Conservation (phyloP, 2,797 vertebrate genomes). For the Acestrorhynchus altus region DNA sequence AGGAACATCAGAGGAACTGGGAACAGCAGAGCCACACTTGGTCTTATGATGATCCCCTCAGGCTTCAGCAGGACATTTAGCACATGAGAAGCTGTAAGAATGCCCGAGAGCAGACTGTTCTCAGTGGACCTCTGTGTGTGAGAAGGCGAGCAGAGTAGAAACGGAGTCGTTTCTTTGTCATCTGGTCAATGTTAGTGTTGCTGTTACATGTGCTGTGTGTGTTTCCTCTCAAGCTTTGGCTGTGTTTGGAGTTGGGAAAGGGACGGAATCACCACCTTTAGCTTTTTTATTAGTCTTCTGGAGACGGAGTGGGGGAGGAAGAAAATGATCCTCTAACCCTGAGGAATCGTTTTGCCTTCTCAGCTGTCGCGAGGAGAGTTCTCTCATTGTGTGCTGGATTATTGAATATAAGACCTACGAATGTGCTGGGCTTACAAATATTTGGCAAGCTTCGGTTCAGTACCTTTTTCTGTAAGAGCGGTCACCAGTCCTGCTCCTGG, state of each 20-base stretch:
- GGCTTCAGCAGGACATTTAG: too few species aligned
- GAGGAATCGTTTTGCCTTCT: constrained; percentile 39
- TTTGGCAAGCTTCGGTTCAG: constrained; percentile 11
- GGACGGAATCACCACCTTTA: neutral
- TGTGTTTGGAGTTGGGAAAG: neutral
- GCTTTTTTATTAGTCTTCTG: neutral
- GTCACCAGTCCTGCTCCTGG: too few species aligned
- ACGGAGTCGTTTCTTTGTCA: too few species aligned
- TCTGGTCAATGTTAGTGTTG: neutral
- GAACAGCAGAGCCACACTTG: too few species aligned
- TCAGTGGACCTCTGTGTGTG: too few species aligned
- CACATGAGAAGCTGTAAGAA: too few species aligned
- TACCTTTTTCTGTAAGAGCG: neutral
- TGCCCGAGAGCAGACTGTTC: too few species aligned
- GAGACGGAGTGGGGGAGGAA: constrained; percentile 12
- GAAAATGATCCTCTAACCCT: constrained; percentile 52
- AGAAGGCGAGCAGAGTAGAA: too few species aligned
- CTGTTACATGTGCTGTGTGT: neutral
- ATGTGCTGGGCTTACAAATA: constrained; percentile 2
- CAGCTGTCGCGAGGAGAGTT: neutral
- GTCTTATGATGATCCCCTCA: too few species aligned
- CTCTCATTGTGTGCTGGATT: constrained; percentile 51
- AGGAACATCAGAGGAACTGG: too few species aligned
- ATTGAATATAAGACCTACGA: constrained; percentile 50
- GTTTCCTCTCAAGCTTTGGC: neutral